phyloP scores from a whole-genome alignment of 1,140 invertebrate species.

The Himalopsyche phryganea region DNA sequence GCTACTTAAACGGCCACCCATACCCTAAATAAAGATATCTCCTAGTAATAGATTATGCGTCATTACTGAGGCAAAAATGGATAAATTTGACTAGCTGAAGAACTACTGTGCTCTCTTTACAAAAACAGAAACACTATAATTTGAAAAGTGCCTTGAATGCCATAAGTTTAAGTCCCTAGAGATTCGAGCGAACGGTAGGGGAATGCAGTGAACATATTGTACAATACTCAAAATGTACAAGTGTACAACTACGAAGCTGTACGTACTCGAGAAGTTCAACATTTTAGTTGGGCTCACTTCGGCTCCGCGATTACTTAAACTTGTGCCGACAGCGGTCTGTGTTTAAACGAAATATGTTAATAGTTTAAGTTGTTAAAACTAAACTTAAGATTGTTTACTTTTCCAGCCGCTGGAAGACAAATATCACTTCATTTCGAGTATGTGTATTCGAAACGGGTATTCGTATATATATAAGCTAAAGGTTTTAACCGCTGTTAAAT shows the following conservation, averaged over 20 bases:
- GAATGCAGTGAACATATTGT: neutral
- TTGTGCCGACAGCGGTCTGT: constrained; percentile 15
- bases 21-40: no score
- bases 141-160: no score
- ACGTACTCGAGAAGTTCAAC: constrained; percentile 16
- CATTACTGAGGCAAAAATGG: no score
- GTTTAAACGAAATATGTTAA: constrained; percentile 26
- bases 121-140: neutral
- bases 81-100: no score
- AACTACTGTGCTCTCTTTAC: neutral
- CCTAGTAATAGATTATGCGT: no score
- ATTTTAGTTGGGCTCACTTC: constrained; percentile 9
- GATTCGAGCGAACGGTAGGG: neutral
- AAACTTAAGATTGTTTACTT: constrained; percentile 24
- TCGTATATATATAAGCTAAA: no score
- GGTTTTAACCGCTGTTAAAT: no score
- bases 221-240: neutral
- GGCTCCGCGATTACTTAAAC: constrained; percentile 15
- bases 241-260: constrained; percentile 3
- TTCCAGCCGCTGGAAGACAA: constrained; percentile 8
- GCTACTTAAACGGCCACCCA: no score
- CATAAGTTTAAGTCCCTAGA: no score
- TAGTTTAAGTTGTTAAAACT: constrained; percentile 25
- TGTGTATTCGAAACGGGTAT: no score
- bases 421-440: neutral